Conservation (phyloP, 2,888 invertebrate species). For the Scaptomyza polygonia region DNA sequence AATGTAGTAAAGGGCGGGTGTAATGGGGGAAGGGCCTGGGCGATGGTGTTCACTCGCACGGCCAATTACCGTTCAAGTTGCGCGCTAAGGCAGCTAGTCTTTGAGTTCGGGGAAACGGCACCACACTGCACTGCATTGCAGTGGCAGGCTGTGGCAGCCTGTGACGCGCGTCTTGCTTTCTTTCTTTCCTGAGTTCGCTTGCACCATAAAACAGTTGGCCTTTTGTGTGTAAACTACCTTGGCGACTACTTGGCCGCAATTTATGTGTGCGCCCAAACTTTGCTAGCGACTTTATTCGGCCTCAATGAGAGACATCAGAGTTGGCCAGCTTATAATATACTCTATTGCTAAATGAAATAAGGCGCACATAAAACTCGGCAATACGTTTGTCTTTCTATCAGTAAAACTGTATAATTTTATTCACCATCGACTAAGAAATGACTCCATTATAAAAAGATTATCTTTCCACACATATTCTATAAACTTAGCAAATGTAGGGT, state of each 20-base stretch:
- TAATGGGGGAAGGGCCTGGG: background rate
- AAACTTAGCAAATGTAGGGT: background rate
- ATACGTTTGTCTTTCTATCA: too few species aligned
- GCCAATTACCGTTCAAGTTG: slow-evolving; percentile 73
- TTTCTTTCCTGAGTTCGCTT: slow-evolving; percentile 21
- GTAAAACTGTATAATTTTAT: background rate
- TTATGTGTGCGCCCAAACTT: slow-evolving; percentile 39
- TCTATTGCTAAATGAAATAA: background rate
- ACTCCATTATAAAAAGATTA: too few species aligned
- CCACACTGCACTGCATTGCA: slow-evolving; percentile 34
- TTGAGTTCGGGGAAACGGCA: slow-evolving; percentile 29
- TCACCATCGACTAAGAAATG: background rate
- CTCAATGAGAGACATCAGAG: background rate
- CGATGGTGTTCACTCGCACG: slow-evolving; percentile 63
- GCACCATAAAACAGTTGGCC: slow-evolving; percentile 52
- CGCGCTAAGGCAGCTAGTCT: slow-evolving; percentile 34
- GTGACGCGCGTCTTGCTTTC: slow-evolving; percentile 29
- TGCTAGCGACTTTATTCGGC: slow-evolving; percentile 29
- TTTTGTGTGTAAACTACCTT: slow-evolving; percentile 48
- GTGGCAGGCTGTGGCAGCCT: slow-evolving; percentile 47
- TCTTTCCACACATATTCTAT: background rate
- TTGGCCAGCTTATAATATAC: slow-evolving; percentile 8
- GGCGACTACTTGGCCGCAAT: slow-evolving; percentile 53
- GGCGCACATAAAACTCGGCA: background rate
- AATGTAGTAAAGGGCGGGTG: background rate